Evolutionary conservation across 2,888 invertebrate genomes (phyloP).

Genomic region (Diabrotica balteata): DNA sequence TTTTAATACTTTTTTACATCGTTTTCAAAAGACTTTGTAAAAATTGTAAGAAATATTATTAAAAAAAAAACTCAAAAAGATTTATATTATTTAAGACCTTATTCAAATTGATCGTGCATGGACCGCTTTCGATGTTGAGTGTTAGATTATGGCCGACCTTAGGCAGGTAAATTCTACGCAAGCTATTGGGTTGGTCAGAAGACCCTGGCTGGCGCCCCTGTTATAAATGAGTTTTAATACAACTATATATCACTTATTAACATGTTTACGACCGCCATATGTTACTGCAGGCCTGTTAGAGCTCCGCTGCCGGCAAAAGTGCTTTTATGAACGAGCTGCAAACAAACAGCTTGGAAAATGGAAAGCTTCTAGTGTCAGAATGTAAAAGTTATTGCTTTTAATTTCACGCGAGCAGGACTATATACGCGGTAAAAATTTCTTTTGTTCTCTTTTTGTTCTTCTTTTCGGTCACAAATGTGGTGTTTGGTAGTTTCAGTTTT

Average conservation of each 20-base stretch:
- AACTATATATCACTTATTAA: conserved; percentile 45
- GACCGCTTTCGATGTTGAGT: too few species aligned
- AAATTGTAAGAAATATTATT: too few species aligned
- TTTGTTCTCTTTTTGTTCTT: conserved; percentile 3
- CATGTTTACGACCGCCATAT: conserved; percentile 49
- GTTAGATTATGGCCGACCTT: too few species aligned
- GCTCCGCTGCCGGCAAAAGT: conserved; percentile 32
- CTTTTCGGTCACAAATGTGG: not conserved
- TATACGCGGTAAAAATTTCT: conserved; percentile 18
- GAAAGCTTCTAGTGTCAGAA: conserved; percentile 33
- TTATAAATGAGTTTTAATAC: conserved; percentile 39
- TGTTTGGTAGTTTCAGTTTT: too few species aligned
- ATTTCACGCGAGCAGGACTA: conserved; percentile 28
- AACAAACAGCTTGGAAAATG: conserved; percentile 38
- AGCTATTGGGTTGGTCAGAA: too few species aligned
- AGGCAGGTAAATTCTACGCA: too few species aligned
- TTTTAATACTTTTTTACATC: too few species aligned
- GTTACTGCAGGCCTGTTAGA: conserved; percentile 40
- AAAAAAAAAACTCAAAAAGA: too few species aligned
- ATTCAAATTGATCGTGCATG: too few species aligned
- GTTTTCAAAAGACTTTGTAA: too few species aligned
- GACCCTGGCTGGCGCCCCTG: not conserved
- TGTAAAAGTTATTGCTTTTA: conserved; percentile 37
- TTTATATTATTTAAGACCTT: too few species aligned
- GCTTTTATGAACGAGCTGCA: conserved; percentile 32